Evolutionary conservation across 1,140 invertebrate species (phyloP).

Genomic region (Drosophila micromelanica): DNA sequence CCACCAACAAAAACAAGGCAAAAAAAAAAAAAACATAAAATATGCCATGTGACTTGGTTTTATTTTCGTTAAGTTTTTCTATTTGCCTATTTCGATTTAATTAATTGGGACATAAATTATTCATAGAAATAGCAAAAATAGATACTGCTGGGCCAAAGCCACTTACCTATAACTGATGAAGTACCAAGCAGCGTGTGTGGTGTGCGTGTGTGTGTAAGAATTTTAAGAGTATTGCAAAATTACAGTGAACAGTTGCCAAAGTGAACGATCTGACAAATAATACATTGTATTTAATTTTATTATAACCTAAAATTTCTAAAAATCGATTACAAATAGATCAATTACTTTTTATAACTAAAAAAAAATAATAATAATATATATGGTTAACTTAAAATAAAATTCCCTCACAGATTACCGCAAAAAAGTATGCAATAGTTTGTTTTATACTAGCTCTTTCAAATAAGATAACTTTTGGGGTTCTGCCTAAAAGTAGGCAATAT

Average conservation of each 20-base stretch:
- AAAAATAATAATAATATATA: neutral
- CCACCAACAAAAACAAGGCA: constrained; percentile 14
- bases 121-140: constrained; percentile 29
- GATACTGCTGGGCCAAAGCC: constrained; percentile 27
- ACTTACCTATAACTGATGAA: constrained; percentile 13
- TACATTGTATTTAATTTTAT: neutral
- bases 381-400: neutral
- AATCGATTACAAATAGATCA: neutral
- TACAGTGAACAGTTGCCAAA: constrained; percentile 3
- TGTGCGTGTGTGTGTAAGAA: constrained; percentile 4
- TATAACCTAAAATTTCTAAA: neutral
- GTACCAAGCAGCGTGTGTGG: neutral
- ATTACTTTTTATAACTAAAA: neutral
- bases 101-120: constrained; percentile 65
- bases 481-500: constrained; percentile 32
- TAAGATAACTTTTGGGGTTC: neutral
- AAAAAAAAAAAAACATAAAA: constrained; percentile 12
- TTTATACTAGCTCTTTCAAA: neutral
- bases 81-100: constrained; percentile 62
- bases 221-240: neutral
- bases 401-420: neutral
- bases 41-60: constrained; percentile 46
- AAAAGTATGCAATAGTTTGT: constrained; percentile 15
- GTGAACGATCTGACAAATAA: too few species aligned
- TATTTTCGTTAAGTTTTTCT: constrained; percentile 36